Evolutionary conservation across 2,888 invertebrate species (phyloP).

Genomic region (Epinotia bilunana): DNA sequence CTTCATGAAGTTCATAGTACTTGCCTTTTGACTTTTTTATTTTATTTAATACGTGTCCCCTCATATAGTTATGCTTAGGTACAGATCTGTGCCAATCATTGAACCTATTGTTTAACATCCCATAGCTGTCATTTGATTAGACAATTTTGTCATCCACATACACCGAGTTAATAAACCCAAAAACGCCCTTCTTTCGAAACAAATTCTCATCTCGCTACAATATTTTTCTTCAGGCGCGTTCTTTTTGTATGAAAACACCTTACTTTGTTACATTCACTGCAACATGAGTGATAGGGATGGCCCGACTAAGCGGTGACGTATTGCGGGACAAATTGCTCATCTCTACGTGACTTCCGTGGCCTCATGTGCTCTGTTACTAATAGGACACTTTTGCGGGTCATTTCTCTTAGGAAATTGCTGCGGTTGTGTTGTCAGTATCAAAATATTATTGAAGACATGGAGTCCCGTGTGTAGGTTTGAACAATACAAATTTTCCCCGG

Average conservation of each 20-base stretch:
- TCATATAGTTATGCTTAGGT: no score
- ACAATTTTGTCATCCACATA: no score
- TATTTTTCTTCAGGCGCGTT: neutral
- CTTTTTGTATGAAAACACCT: neutral
- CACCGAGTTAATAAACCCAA: no score
- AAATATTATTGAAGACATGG: neutral
- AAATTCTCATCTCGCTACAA: no score
- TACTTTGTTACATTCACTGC: conserved; percentile 8
- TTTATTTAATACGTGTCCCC: no score
- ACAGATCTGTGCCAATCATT: no score
- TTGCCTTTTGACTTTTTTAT: no score
- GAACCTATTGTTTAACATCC: no score
- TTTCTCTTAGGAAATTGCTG: conserved; percentile 35
- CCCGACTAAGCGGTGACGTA: conserved; percentile 37
- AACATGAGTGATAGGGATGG: conserved; percentile 24
- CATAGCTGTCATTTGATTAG: no score
- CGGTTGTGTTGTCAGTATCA: conserved; percentile 5
- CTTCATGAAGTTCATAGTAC: no score
- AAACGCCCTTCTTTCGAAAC: no score
- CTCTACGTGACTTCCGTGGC: conserved; percentile 41
- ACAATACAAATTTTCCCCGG: neutral
- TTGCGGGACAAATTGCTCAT: conserved; percentile 33
- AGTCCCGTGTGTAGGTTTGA: neutral
- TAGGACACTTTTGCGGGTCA: conserved; percentile 41
- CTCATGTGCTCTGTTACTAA: conserved; percentile 42